Evolutionary conservation across 2,888 invertebrate genomes (phyloP), one percentile per base, ranked within the genome.

Genomic region (Muschampia plurimacula): DNA sequence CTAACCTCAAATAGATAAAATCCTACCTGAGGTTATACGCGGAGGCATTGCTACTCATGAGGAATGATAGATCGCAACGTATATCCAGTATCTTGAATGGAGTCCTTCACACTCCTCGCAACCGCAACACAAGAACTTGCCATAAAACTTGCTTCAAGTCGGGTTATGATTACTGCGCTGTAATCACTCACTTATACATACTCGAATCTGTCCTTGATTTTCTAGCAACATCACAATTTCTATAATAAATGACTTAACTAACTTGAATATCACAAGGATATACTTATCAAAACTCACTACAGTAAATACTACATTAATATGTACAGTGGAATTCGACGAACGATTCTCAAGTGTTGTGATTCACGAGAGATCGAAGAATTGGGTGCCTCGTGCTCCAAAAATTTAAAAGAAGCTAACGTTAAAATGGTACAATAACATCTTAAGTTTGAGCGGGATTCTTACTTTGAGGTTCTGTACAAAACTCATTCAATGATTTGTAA

Each of bases 361-460:
- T 75, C 74, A 70, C 60, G 63, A 74, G 75, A 63, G 64, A 62
- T 77, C 77, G 75, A 80, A 79, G 81, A 84, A 84, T 84, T 86
- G 82, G 84, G 83, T 78, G 59, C 36, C 81, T 81, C 83, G 81
- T 79, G 82, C 84, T 83, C 79, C 82, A 80, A 75, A 78, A 82
- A 74, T 52, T 41, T 28, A 32, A 52, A 72, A 66, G 49, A 41
- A 63, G 63, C 57, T n/a, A 66, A 65, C 62, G 60, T 39, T 12
- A 39, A 32, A 59, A 57, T 28, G 59, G 62, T 59, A 22, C 28
- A 28, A 57, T 36, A 59, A 59, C 36, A 32, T 13, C 6, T 15
- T 5, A 62, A 15, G 36, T 36, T 9, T 5, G 9, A n/a, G 39
- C 6, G 6, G 39, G 62, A 4, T 15, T 15, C 5, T 3, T 13